These are phyloP conservation scores for Eufriesea mexicana DNA, from an alignment of 1,140 invertebrate genomes.

Conservation along the genomic window DNA sequence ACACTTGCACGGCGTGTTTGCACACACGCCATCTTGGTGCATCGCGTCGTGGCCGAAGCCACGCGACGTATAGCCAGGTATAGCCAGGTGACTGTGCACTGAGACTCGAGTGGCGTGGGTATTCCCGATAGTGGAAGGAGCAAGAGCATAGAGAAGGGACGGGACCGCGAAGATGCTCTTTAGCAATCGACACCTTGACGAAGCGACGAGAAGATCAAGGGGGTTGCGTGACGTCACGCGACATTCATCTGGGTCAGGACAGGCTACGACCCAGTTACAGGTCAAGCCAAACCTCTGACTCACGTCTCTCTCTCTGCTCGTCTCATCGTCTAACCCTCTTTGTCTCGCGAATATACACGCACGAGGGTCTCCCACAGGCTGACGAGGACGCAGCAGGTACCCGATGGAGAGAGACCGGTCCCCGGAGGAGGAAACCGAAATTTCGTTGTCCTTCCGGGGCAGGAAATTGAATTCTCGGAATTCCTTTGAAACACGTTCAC, in stretches of 20 bases:
- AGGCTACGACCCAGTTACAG: conserved; percentile 76
- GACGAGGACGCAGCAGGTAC: neutral
- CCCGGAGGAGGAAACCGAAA: conserved; percentile 12
- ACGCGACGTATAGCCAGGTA: too few relatives aligned
- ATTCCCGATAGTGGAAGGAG: too few relatives aligned
- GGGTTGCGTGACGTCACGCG: conserved; percentile 75
- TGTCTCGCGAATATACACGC: conserved; percentile 16
- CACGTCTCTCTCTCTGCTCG: neutral
- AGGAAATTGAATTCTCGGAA: conserved; percentile 48
- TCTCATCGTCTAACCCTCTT: neutral
- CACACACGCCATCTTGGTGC: neutral
- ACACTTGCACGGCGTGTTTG: neutral
- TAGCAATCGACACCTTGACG: conserved; percentile 13
- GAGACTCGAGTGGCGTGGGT: too few relatives aligned
- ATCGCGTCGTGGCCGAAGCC: neutral
- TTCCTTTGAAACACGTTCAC: conserved; percentile 15
- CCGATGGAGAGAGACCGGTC: neutral
- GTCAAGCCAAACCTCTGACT: conserved; percentile 3
- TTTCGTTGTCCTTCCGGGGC: conserved; percentile 28
- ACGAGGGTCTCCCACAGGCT: conserved; percentile 32
- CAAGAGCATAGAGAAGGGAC: too few relatives aligned
- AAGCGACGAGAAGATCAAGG: conserved; percentile 46
- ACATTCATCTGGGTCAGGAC: conserved; percentile 79
- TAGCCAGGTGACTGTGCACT: too few relatives aligned
- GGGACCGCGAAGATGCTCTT: neutral